These are phyloP conservation scores for Luehdorfia chinensis DNA, from an alignment of 1,140 invertebrate species.

Conservation along the genomic window DNA sequence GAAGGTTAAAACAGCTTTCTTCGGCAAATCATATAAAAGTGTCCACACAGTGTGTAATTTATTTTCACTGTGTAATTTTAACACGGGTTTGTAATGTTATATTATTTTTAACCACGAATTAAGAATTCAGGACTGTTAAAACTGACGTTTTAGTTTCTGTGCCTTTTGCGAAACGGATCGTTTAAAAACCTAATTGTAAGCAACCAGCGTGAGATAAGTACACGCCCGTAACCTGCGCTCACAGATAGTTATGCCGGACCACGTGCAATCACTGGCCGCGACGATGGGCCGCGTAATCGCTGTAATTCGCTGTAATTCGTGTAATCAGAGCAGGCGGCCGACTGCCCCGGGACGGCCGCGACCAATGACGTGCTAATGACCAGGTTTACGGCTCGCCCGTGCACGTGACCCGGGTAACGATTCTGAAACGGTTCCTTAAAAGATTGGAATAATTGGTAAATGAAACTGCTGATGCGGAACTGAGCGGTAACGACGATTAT, in stretches of 20 bases:
- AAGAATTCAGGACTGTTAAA: no score
- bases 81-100: no score
- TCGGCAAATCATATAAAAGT: no score
- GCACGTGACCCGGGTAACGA: conserved; percentile 3
- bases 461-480: not conserved
- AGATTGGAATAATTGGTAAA: not conserved
- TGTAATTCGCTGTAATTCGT: conserved; percentile 28
- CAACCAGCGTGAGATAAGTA: conserved; percentile 1
- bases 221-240: not conserved
- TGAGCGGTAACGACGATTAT: no score
- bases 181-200: conserved; percentile 1
- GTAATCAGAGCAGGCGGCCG: conserved; percentile 24
- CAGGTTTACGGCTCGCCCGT: not conserved
- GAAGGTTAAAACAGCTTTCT: no score
- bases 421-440: not conserved
- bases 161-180: not conserved
- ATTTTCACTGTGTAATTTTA: no score
- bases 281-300: conserved; percentile 27
- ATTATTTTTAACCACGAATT: no score
- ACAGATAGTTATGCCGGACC: conserved; percentile 8
- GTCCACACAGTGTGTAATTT: no score
- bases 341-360: conserved; percentile 17
- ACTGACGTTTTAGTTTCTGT: no score
- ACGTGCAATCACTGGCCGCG: conserved; percentile 15
- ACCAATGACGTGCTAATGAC: conserved; percentile 30